Percentiles rank a stretch among this genome's conserved stretches.
Evolutionary conservation across 2,888 invertebrate genomes (phyloP).

Genomic region (Himalopsyche tibetana): DNA sequence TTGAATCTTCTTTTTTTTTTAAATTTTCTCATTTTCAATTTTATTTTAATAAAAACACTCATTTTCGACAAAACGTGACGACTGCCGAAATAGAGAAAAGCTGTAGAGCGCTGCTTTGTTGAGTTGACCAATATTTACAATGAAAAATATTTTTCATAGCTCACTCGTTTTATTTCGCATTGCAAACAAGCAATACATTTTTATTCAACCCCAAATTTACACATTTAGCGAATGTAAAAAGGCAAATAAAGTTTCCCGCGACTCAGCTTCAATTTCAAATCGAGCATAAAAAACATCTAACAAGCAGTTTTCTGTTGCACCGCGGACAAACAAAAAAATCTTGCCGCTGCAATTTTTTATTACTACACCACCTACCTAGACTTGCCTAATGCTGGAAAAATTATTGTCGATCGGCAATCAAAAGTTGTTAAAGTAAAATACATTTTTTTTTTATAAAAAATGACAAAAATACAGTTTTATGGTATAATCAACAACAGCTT

Average conservation of each 20-base stretch:
- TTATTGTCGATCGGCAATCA: background rate
- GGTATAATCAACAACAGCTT: too few species aligned
- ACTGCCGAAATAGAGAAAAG: too few species aligned
- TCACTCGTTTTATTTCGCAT: too few species aligned
- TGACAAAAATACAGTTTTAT: too few species aligned
- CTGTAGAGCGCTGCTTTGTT: too few species aligned
- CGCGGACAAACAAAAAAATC: conserved; percentile 33
- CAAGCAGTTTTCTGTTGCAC: conserved; percentile 39
- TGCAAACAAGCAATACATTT: background rate
- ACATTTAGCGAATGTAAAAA: conserved; percentile 28
- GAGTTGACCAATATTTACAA: too few species aligned
- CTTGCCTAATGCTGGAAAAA: background rate
- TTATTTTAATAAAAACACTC: too few species aligned
- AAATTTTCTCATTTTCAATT: too few species aligned
- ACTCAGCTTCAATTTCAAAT: background rate
- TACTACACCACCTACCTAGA: background rate
- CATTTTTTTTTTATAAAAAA: too few species aligned
- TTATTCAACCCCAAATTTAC: conserved; percentile 13
- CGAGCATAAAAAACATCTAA: background rate
- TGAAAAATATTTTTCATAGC: too few species aligned
- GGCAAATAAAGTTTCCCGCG: background rate
- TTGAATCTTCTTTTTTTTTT: too few species aligned
- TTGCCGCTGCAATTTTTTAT: conserved; percentile 36
- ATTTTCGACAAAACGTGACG: too few species aligned
- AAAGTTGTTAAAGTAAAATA: background rate